Percentiles rank a stretch among this genome's conserved stretches.
Conservation (phyloP, 2,888 invertebrate genomes). For the Synanthedon tipuliformis region DNA sequence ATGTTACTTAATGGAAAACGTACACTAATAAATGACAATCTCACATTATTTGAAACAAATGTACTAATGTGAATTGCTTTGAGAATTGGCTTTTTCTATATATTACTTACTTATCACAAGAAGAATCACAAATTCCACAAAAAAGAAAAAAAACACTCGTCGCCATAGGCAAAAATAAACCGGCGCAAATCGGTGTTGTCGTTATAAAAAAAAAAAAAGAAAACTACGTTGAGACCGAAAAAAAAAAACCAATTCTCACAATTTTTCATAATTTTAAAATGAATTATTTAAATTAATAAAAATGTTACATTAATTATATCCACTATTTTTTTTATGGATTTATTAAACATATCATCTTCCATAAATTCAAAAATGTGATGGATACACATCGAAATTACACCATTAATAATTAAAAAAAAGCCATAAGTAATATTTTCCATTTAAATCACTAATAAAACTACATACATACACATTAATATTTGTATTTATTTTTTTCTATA, state of each 20-base stretch:
- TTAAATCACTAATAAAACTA: slow-evolving; percentile 9
- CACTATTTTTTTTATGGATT: slow-evolving; percentile 35
- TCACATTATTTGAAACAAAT: slow-evolving; percentile 62
- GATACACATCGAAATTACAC: slow-evolving; percentile 15
- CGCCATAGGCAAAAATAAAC: slow-evolving; percentile 9
- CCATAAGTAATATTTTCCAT: slow-evolving; percentile 14
- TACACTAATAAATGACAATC: slow-evolving; percentile 18
- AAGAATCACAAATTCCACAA: slow-evolving; percentile 5
- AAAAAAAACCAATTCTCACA: slow-evolving; percentile 14
- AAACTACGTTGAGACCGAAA: not conserved
- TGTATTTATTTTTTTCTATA: slow-evolving; percentile 3
- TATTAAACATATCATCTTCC: slow-evolving; percentile 55
- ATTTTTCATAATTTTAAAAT: slow-evolving; percentile 2
- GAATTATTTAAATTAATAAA: not conserved
- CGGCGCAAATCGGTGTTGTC: not conserved
- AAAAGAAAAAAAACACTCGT: slow-evolving; percentile 3
- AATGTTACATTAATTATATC: slow-evolving; percentile 9
- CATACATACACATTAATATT: slow-evolving; percentile 26
- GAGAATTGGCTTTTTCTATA: slow-evolving; percentile 37
- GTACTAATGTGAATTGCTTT: slow-evolving; percentile 48
- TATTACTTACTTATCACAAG: no score
- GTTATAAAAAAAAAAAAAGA: slow-evolving; percentile 6
- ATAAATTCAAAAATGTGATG: slow-evolving; percentile 45
- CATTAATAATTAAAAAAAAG: slow-evolving; percentile 5
- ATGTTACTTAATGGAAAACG: not conserved